Base-by-base conservation (phyloP, 2,888 invertebrate species). In the Anaspis maculata region DNA sequence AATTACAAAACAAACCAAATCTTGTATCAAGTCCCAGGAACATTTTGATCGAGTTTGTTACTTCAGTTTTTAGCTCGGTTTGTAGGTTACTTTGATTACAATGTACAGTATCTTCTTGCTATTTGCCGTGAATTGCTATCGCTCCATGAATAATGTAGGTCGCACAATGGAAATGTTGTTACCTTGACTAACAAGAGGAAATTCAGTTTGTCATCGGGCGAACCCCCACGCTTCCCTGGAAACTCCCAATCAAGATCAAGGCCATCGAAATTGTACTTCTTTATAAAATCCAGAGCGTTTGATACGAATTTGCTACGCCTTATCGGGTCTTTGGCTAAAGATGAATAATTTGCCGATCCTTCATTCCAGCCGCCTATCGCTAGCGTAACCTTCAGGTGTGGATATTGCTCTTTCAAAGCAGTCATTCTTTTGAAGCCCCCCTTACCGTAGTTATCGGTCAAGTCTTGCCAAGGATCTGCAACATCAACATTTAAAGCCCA, bases 291-390 rank as follows among this genome's bases (percentile, higher is more conserved):
- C 1, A 86, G 50, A 1, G 79, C 81, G 46, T 83, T 86, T 21
- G 72, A 64, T 0, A 87, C 74, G 51, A 91, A 90, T 27, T 65
- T 69, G 2, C 67, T 67, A 28, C 91, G 72, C 29, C 72, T 67
- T 10, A 72, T 70, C 0, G 76, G 68, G 28, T 73, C 74, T 2
- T 77, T 73, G 0, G 81, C 83, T 65, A 90, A 68, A 22, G 65
- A 66, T 10, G 84, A 84, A 57, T 77, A 86, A 46, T 79, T 77
- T 3, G 66, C 58, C 0, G 89, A 89, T 0, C 89, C 90, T 58
- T 91, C 89, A 59, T 89, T 90, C 91, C 91, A 91, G 0, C 91
- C 91, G 0, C 91, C 91, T 22, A 92, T 83, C 1, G 88, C 90
- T 7, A 91, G 60, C 2, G 79, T 75, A 2, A 67, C 59, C 59